Base-by-base conservation (phyloP, 2,797 vertebrate species). In the Eleutherodactylus coqui region DNA sequence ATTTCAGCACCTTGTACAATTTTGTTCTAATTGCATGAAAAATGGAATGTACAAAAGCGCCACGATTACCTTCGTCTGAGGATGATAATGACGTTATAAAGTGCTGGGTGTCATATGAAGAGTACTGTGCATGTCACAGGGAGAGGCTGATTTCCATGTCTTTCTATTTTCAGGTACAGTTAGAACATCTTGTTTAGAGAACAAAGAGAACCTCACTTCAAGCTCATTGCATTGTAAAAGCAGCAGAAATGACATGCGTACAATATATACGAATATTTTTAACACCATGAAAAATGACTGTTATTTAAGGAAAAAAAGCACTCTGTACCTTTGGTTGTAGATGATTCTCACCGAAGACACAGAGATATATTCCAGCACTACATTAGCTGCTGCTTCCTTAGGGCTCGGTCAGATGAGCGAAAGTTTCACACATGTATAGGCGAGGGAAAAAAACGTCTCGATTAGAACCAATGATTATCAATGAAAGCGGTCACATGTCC, bases 111-210 rank as follows among this genome's bases (percentile, higher is more conserved):
- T 82, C 67, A 47, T 16, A 24, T n/a, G 38, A 51, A 5, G 53
- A 76, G 70, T 17, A 53, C 72, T 29, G 27, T 78, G 58, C 36
- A 36, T 45, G 62, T 79, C 32, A 70, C 51, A 10, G 3, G 3
- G 36, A 11, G 51, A 24, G 51, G 67, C 62, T 67, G 58, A 77
- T 77, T 77, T 76, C 38, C 41, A 64, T 53, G n/a, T 80, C 76
- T 51, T 19, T n/a, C 86, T 84, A 84, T 87, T 75, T 75, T 75
- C 84, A 87, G 76, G 45, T 75, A 84, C 55, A 4, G 17, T 53
- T 51, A 84, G 80, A 87, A 78, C 86, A 79, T 84, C 69, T 87
- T 75, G 86, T 75, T 80, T 80, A 53, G 67, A 84, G 82, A 87
- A 84, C 80, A 87, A 87, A 83, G 81, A 73, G 45, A 43, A 49